Percentiles rank a stretch among this genome's conserved stretches.
phyloP scores from a whole-genome alignment of 2,888 invertebrate genomes.

The Lagria hirta region DNA sequence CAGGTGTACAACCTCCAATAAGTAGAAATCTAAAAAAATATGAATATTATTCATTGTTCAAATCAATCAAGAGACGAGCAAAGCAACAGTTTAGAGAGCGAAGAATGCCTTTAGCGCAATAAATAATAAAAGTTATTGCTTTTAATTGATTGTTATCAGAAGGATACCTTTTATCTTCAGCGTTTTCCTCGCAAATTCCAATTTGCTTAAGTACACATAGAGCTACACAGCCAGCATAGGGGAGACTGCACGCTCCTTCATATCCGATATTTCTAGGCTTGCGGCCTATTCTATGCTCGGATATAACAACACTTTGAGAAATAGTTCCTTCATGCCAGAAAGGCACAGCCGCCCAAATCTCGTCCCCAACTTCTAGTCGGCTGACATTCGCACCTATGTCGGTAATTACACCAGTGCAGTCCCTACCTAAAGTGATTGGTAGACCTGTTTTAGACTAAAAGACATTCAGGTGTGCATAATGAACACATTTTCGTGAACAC shows the following conservation, averaged over 20 bases:
- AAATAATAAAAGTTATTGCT: not conserved
- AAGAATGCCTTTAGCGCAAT: not conserved
- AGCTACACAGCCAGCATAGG: slow-evolving; percentile 62
- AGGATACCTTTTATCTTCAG: slow-evolving; percentile 57
- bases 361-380: slow-evolving; percentile 63
- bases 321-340: slow-evolving; percentile 62
- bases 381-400: slow-evolving; percentile 62
- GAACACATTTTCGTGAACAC: too few relatives aligned
- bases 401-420: slow-evolving; percentile 63
- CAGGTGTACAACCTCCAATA: slow-evolving; percentile 60
- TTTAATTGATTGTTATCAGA: not conserved
- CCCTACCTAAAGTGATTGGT: slow-evolving; percentile 63
- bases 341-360: slow-evolving; percentile 62
- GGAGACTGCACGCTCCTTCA: slow-evolving; percentile 63
- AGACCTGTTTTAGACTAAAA: slow-evolving; percentile 51
- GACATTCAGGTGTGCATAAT: slow-evolving; percentile 5
- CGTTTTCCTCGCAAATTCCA: slow-evolving; percentile 55
- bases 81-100: too few relatives aligned
- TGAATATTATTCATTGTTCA: slow-evolving; percentile 3
- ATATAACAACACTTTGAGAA: slow-evolving; percentile 59
- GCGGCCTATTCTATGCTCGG: slow-evolving; percentile 56
- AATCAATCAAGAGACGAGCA: too few relatives aligned
- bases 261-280: slow-evolving; percentile 61
- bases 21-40: slow-evolving; percentile 56
- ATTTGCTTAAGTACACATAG: slow-evolving; percentile 58